Conservation (phyloP, 2,113 vertebrate species). For the Microcebus lehilahytsara region DNA sequence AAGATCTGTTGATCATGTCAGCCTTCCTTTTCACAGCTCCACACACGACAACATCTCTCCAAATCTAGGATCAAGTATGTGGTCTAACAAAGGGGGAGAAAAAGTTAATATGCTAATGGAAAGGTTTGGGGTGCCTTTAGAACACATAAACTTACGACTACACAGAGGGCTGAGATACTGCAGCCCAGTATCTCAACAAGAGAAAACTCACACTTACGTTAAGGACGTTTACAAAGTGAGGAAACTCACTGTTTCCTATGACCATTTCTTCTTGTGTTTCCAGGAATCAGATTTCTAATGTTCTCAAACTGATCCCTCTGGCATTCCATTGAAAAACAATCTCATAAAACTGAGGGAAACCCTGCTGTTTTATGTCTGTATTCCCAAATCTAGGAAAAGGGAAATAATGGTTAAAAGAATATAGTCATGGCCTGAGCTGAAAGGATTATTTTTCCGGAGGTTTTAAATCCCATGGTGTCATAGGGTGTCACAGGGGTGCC, state of each 20-base stretch:
- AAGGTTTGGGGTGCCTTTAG: not conserved
- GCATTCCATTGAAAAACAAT: conserved; percentile 45
- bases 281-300: conserved; percentile 55
- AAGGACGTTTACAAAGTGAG: not conserved
- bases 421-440: not conserved
- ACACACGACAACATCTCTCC: not conserved
- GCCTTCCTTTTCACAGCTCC: not conserved
- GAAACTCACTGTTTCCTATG: not conserved
- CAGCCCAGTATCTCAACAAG: not conserved
- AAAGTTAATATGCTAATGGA: not conserved
- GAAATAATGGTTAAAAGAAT: conserved; percentile 40
- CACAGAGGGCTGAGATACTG: not conserved
- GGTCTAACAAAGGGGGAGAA: not conserved
- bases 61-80: not conserved
- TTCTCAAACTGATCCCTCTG: conserved; percentile 21
- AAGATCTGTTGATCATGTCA: not conserved
- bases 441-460: conserved; percentile 37
- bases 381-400: conserved; percentile 46
- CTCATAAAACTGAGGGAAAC: conserved; percentile 44
- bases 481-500: not conserved
- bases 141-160: not conserved
- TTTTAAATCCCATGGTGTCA: not conserved
- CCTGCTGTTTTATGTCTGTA: conserved; percentile 35
- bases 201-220: not conserved
- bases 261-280: conserved; percentile 33